Conservation (phyloP, 2,113 vertebrate genomes). For the Ophthalmolycus amberensis region DNA sequence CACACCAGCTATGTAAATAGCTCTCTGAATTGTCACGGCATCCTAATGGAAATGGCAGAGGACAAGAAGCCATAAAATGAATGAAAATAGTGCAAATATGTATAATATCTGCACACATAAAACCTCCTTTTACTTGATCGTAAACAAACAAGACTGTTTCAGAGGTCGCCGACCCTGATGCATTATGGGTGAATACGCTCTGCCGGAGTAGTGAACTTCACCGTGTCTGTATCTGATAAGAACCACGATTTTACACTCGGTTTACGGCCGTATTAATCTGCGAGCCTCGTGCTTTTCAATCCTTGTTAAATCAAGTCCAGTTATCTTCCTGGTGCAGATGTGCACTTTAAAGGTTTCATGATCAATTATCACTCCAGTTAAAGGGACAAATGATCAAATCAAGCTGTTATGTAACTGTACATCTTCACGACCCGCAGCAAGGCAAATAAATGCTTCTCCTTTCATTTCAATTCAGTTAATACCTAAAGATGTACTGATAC, state of each 20-base stretch:
- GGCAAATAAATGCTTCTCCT: neutral
- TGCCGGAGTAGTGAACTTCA: constrained; percentile 50
- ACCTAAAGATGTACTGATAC: constrained; percentile 28
- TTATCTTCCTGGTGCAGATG: constrained; percentile 41
- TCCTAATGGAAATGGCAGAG: constrained; percentile 17
- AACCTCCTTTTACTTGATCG: constrained; percentile 31
- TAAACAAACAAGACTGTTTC: constrained; percentile 51
- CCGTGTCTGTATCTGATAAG: constrained; percentile 60
- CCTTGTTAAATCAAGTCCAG: constrained; percentile 27
- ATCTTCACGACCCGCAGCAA: constrained; percentile 7
- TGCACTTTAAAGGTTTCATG: constrained; percentile 36
- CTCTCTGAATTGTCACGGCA: constrained; percentile 4
- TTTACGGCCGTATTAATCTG: constrained; percentile 57
- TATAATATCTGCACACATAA: constrained; percentile 24
- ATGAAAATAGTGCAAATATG: constrained; percentile 25
- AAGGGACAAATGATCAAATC: constrained; percentile 28
- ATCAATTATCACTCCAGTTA: constrained; percentile 32
- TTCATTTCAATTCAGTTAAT: constrained; percentile 20
- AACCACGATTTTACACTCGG: constrained; percentile 43
- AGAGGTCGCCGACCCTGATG: constrained; percentile 37
- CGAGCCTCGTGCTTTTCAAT: constrained; percentile 29
- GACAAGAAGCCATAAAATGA: constrained; percentile 18
- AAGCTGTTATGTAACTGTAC: neutral
- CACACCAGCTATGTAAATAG: constrained; percentile 36
- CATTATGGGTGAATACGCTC: constrained; percentile 38